phyloP scores from a whole-genome alignment of 2,113 vertebrate genomes.

The Neolamprologus variostigma region DNA sequence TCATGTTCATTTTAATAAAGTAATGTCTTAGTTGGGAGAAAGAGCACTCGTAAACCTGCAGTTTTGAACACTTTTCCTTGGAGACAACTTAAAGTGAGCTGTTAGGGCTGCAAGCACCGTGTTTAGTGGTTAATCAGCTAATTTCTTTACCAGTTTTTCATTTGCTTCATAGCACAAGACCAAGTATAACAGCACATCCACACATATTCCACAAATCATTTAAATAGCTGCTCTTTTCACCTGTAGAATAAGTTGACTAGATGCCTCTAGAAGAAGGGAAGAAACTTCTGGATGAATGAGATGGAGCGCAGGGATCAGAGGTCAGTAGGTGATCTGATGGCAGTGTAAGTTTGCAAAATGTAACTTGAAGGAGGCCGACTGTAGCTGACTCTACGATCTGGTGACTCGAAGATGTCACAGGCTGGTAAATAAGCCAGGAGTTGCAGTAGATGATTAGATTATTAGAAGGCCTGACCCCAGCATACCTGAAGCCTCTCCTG shows the following conservation, averaged over 20 bases:
- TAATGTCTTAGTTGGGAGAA: background rate
- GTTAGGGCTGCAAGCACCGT: background rate
- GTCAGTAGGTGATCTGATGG: background rate
- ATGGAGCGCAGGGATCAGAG: background rate
- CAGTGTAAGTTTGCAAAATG: background rate
- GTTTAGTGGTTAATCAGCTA: background rate
- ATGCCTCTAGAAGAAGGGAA: background rate
- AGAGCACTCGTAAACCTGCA: background rate
- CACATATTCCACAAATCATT: background rate
- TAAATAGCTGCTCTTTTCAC: background rate
- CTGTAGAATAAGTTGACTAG: background rate
- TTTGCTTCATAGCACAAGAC: background rate
- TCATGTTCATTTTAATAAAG: background rate
- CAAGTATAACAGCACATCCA: background rate
- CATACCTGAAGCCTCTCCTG: background rate
- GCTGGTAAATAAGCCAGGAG: background rate
- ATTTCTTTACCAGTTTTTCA: background rate
- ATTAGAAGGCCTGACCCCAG: background rate
- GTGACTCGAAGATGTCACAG: background rate
- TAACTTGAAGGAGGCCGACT: background rate
- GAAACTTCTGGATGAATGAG: background rate
- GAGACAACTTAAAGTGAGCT: background rate
- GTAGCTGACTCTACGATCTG: background rate
- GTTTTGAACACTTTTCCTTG: background rate
- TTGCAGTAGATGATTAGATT: background rate